Evolutionary conservation across 2,113 vertebrate genomes (phyloP).

Genomic region (Cryptotis parvus): DNA sequence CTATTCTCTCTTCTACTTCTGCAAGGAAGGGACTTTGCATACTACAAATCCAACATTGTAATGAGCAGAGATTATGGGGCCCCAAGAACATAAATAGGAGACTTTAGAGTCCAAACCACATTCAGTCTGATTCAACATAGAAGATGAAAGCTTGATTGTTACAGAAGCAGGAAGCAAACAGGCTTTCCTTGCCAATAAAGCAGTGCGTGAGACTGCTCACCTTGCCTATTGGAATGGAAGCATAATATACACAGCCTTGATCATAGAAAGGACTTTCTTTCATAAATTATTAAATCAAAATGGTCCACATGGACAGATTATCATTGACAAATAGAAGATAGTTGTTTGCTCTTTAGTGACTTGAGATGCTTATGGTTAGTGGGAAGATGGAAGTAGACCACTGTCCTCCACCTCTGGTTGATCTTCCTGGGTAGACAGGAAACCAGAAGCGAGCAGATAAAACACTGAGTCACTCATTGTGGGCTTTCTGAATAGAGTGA

Average conservation of each 20-base stretch:
- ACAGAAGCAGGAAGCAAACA: constrained; percentile 73
- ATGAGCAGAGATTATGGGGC: constrained; percentile 78
- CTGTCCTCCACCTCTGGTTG: background rate
- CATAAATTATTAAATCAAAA: constrained; percentile 56
- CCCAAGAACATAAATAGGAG: constrained; percentile 78
- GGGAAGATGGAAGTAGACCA: background rate
- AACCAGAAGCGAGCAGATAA: background rate
- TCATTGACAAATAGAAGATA: background rate
- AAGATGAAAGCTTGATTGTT: constrained; percentile 76
- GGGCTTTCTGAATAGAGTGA: background rate
- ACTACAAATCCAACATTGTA: constrained; percentile 78
- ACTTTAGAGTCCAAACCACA: constrained; percentile 79
- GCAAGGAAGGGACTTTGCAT: constrained; percentile 50
- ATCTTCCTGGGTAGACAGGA: background rate
- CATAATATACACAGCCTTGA: constrained; percentile 66
- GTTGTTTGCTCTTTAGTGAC: background rate
- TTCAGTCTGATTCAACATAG: constrained; percentile 83
- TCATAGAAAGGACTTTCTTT: constrained; percentile 57
- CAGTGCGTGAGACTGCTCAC: constrained; percentile 74
- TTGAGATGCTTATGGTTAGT: constrained; percentile 27
- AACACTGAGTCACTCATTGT: background rate
- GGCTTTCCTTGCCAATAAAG: constrained; percentile 74
- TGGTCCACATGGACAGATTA: background rate
- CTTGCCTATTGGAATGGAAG: constrained; percentile 55
- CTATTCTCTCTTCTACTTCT: constrained; percentile 38